Base-by-base conservation (phyloP, 1,140 invertebrate species). In the Hypsibius dujardini region DNA sequence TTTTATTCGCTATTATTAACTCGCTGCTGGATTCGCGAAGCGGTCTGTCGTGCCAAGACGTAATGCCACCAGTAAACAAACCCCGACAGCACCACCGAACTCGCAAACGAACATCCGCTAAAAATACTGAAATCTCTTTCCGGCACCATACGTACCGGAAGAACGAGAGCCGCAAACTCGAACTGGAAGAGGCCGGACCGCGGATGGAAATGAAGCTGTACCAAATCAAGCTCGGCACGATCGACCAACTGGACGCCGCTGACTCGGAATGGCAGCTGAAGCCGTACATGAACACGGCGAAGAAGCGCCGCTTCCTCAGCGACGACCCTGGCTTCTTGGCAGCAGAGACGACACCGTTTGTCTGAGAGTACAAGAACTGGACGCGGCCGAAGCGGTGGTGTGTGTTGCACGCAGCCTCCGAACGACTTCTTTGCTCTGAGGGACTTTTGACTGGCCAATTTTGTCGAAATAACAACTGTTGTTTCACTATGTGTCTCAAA, bases 221-320 rank as follows among this genome's bases (percentile, higher is more conserved):
- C 79, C 87, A 94, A 81, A 95, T 99, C 56, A 94, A 94, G 78
- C 79, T 94, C n/a, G 95, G 95, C 46, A 98, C 95, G 0, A 76
- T 98, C 40, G 95, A 99, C 72, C 84, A 85, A 47, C 84, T 86
- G 1, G 84, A 86, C 73, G 86, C 90, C 1, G 88, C 92, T 0
- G 90, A 97, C 77, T 87, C 87, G 0, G 95, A 99, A 85, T 99
- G 94, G 94, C 89, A 88, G 46, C 84, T 94, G 46, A 83, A 90
- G 71, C 92, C 94, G 0, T 98, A 95, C 79, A 95, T 96, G 89
- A 98, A 97, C 78, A 98, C 95, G 0, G 84, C 86, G 1, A 85
- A 86, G 60, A 98, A 98, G 80, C 82, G 91, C 75, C 81, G 87
- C 74, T 93, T 92, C 82, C 82, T 98, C 1, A 92, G 91, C 15